Conservation (phyloP, 2,113 vertebrate genomes). For the Halcyon senegalensis region DNA sequence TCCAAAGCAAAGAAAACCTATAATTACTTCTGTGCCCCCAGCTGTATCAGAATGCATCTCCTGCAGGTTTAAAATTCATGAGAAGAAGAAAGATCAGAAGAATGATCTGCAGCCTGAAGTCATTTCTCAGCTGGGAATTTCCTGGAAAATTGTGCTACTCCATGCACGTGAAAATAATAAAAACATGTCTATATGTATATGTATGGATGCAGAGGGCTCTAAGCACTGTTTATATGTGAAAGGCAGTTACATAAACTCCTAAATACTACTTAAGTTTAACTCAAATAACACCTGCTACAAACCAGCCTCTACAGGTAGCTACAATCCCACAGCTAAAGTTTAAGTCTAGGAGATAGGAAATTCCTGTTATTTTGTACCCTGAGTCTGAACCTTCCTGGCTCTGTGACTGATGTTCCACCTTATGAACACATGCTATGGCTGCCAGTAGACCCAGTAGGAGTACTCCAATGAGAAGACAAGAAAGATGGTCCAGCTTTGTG, state of each 20-base stretch:
- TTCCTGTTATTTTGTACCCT: background rate
- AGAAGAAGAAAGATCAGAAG: conserved; percentile 43
- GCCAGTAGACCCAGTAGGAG: background rate
- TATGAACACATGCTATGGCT: background rate
- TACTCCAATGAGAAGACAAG: background rate
- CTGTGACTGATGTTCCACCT: background rate
- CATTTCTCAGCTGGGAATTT: conserved; percentile 34
- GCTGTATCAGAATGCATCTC: conserved; percentile 43
- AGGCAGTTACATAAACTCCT: background rate
- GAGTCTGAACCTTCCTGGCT: background rate
- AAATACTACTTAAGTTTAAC: background rate
- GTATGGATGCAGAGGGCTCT: background rate
- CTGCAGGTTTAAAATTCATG: conserved; percentile 51
- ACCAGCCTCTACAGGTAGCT: background rate
- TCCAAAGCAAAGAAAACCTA: conserved; percentile 43
- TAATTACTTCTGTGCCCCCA: conserved; percentile 46
- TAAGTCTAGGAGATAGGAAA: background rate
- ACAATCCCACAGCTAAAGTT: background rate
- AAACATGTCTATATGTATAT: background rate
- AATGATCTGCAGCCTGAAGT: conserved; percentile 28
- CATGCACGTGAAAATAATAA: background rate
- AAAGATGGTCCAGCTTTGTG: background rate
- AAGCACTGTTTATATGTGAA: background rate
- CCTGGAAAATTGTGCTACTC: conserved; percentile 2
- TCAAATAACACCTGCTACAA: background rate